Evolutionary conservation across 2,113 vertebrate species (phyloP), one percentile per base, ranked within the genome.

Genomic region (Odontesthes bonariensis): DNA sequence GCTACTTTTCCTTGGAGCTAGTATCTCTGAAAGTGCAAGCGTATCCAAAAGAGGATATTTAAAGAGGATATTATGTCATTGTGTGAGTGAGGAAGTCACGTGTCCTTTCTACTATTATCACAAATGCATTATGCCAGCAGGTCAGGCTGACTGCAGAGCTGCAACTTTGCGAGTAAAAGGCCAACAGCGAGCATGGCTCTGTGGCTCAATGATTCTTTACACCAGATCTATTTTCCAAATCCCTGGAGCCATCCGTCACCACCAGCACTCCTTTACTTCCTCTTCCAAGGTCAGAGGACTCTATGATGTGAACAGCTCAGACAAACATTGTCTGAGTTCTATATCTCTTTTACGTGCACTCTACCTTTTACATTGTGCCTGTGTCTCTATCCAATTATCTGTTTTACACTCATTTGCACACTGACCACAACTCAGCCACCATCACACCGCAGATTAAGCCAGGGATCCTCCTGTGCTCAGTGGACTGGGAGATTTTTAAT

Each of bases 401-500:
- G 33, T 75, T 79, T 60, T 46, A 62, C 46, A 38, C 63, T 74
- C 40, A 5, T 44, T 40, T 53, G n/a, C 55, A 72, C 65, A 33
- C 35, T 73, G 78, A 71, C 59, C 66, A 70, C 22, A 71, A 44
- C 61, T 57, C 38, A 73, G 47, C 55, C 46, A 22, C 56, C 46
- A 59, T 78, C 27, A 54, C 62, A 46, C 77, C 47, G 33, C 55
- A 58, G 73, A 80, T 88, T 73, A 35, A 69, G 54, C 86, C 78
- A 54, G 38, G 38, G 75, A 86, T 47, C 58, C 66, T 77, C 76
- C 75, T 87, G 75, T 80, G 86, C 79, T 81, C 69, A 54, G 38
- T 76, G 75, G 83, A 82, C 73, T 79, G 32, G 73, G 49, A 51
- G 73, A 72, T 85, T 85, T 86, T 84, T 82, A 90, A 91, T 89